A percentile compares a stretch with the other conserved stretches of the same genome.
These are phyloP conservation scores for Eupithecia abbreviata DNA, from an alignment of 2,888 invertebrate species.

Conservation along the genomic window DNA sequence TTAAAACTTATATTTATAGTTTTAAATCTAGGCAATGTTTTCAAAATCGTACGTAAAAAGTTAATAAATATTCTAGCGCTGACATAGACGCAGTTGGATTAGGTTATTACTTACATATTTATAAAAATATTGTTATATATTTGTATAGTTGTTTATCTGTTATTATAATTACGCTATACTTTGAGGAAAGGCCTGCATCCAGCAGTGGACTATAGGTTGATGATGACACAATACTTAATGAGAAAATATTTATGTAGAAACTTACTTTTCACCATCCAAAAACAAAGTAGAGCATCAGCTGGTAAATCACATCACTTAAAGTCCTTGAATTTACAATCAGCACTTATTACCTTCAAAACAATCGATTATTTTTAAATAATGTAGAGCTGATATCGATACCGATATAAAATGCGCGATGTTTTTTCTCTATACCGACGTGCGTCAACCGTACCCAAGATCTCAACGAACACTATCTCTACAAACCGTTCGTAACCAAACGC, in stretches of 20 bases:
- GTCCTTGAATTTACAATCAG: not conserved
- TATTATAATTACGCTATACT: too few species aligned
- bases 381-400: not conserved
- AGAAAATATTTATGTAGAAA: too few species aligned
- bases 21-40: too few species aligned
- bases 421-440: slow-evolving; percentile 5
- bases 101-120: not conserved
- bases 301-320: not conserved
- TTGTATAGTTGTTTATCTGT: too few species aligned
- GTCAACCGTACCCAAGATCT: slow-evolving; percentile 21
- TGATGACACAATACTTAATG: too few species aligned
- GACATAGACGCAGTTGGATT: not conserved
- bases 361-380: not conserved
- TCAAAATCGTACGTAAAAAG: not conserved
- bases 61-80: not conserved
- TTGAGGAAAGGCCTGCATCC: too few species aligned
- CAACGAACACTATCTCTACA: slow-evolving; percentile 12
- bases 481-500: not conserved
- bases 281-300: not conserved
- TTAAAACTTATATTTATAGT: too few species aligned
- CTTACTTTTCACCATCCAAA: not conserved
- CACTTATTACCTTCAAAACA: not conserved
- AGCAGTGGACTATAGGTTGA: too few species aligned
- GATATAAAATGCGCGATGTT: slow-evolving; percentile 5
- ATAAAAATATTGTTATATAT: not conserved